These are phyloP conservation scores for Leptopilina drosophilae DNA, from an alignment of 2,888 invertebrate species.

Conservation along the genomic window DNA sequence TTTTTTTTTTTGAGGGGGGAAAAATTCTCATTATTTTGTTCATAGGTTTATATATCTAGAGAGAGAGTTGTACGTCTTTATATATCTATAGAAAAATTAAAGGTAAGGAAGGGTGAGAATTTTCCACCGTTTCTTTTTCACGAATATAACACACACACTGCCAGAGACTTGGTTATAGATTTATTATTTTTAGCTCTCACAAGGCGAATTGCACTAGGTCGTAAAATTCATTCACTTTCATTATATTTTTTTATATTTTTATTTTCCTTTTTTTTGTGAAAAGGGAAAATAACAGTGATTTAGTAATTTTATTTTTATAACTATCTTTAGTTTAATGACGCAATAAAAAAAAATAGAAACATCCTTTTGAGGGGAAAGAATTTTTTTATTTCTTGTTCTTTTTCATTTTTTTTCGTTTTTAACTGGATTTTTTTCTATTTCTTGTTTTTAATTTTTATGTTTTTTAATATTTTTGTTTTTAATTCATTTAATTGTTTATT, in stretches of 20 bases:
- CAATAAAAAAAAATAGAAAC: too few relatives aligned
- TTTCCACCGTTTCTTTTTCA: not conserved
- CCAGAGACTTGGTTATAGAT: constrained; percentile 26
- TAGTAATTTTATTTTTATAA: not conserved
- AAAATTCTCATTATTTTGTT: not conserved
- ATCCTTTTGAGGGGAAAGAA: too few relatives aligned
- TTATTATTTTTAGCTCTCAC: constrained; percentile 31
- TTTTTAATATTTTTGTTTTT: too few relatives aligned
- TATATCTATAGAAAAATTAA: not conserved
- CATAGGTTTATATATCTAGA: not conserved
- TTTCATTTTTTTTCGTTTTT: too few relatives aligned
- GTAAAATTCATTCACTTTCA: not conserved
- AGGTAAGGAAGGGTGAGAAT: not conserved
- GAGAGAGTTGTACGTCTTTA: too few relatives aligned
- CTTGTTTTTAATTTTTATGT: too few relatives aligned
- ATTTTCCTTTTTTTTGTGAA: not conserved
- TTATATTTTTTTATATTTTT: not conserved
- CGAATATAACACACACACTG: not conserved
- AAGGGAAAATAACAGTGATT: not conserved
- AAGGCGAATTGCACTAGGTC: constrained; percentile 8
- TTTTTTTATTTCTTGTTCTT: too few relatives aligned
- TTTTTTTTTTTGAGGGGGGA: not conserved
- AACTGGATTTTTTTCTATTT: too few relatives aligned
- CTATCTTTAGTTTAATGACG: too few relatives aligned
- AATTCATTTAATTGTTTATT: too few relatives aligned